A percentile compares a stretch with the other conserved stretches of the same genome.
Conservation (phyloP, 92 coral and sea anemone genomes). For the Heteractis magnifica region DNA sequence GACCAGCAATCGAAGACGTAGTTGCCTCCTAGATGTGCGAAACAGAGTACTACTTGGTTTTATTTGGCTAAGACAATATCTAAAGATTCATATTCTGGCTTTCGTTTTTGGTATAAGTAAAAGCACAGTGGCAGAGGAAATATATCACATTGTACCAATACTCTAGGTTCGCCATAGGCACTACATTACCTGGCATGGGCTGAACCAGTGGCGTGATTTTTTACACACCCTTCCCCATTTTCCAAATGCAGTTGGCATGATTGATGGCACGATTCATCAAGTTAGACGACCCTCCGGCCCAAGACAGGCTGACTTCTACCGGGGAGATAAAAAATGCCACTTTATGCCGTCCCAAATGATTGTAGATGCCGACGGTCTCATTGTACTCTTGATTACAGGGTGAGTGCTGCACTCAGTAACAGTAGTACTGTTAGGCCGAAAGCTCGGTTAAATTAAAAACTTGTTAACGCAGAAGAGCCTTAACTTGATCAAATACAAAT, state of each 20-base stretch:
- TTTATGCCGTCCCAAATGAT: constrained; percentile 22
- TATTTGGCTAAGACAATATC: constrained; percentile 37
- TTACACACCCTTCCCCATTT: constrained; percentile 13
- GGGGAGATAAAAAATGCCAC: constrained; percentile 27
- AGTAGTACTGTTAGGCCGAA: too few species aligned
- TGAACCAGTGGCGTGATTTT: constrained; percentile 7
- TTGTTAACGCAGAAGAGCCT: too few species aligned
- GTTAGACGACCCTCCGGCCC: constrained; percentile 23
- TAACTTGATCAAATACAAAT: too few species aligned
- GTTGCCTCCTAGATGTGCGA: constrained; percentile 34
- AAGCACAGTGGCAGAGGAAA: constrained; percentile 12
- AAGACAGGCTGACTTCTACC: constrained; percentile 37
- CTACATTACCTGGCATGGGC: constrained; percentile 14
- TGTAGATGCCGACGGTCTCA: constrained; percentile 25
- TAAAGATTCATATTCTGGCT: constrained; percentile 31
- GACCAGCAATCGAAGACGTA: constrained; percentile 8
- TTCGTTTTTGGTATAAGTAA: not conserved
- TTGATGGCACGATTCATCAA: constrained; percentile 28
- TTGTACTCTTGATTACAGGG: constrained; percentile 15
- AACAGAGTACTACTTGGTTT: constrained; percentile 38
- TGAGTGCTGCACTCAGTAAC: not conserved
- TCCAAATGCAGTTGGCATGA: constrained; percentile 30
- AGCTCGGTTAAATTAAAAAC: too few species aligned
- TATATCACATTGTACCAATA: constrained; percentile 21
- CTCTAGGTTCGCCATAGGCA: not conserved